phyloP scores from a whole-genome alignment of 2,888 invertebrate genomes.

The Amblyteles armatorius region DNA sequence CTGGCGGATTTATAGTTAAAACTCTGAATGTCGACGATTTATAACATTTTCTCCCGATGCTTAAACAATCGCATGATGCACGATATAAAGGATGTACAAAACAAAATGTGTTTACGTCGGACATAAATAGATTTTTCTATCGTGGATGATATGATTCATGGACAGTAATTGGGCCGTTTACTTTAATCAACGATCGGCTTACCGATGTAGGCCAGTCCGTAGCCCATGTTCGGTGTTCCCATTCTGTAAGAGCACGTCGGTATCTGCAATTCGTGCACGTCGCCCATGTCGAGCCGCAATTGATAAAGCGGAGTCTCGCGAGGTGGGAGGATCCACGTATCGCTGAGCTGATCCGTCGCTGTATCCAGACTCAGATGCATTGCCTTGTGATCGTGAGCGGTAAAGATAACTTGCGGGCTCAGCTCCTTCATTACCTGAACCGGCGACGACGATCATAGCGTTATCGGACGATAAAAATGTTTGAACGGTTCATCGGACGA shows the following conservation, averaged over 20 bases:
- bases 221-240: constrained; percentile 95
- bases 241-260: constrained; percentile 99
- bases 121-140: too few species aligned
- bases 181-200: constrained; percentile 69
- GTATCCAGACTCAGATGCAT: constrained; percentile 85
- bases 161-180: too few species aligned
- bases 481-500: not conserved
- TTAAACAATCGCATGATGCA: too few species aligned
- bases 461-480: constrained; percentile 7
- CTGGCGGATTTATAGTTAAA: too few species aligned
- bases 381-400: constrained; percentile 90
- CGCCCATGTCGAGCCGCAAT: constrained; percentile 84
- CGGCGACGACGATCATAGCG: not conserved
- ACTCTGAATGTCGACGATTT: too few species aligned
- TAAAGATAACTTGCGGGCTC: constrained; percentile 89
- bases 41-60: too few species aligned
- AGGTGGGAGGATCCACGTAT: constrained; percentile 79
- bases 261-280: constrained; percentile 91
- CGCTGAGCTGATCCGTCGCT: constrained; percentile 81
- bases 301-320: constrained; percentile 83
- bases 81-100: too few species aligned
- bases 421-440: constrained; percentile 87
- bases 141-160: too few species aligned
- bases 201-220: constrained; percentile 93
- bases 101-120: too few species aligned